phyloP scores from a whole-genome alignment of 2,113 vertebrate genomes.

The Rissa tridactyla region DNA sequence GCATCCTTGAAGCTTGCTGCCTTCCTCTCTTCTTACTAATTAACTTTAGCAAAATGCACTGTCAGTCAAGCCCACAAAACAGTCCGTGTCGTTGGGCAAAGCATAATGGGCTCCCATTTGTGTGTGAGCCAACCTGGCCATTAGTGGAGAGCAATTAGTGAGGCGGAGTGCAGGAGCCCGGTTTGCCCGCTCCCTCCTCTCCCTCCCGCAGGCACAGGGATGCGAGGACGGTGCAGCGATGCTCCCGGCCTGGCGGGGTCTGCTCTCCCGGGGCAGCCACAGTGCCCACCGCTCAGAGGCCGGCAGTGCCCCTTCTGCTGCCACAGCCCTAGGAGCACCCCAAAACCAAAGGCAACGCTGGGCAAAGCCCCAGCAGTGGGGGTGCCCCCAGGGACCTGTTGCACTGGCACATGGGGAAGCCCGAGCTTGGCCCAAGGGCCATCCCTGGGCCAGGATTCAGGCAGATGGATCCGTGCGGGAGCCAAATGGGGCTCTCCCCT shows the following conservation, averaged over 20 bases:
- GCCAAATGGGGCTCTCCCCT: not conserved
- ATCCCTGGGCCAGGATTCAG: not conserved
- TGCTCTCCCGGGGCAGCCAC: rapidly evolving
- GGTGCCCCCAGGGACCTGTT: not conserved
- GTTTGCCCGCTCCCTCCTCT: not conserved
- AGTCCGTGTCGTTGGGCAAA: not conserved
- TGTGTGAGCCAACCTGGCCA: conserved; percentile 41
- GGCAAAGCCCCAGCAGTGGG: rapidly evolving
- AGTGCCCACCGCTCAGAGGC: not conserved
- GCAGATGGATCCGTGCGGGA: rapidly evolving
- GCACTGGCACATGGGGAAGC: rapidly evolving
- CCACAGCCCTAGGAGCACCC: not conserved
- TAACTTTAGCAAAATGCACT: conserved; percentile 37
- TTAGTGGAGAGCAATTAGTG: conserved; percentile 50
- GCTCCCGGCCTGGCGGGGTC: not conserved
- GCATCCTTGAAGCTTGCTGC: conserved; percentile 48
- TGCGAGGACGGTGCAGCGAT: rapidly evolving
- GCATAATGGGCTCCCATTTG: conserved; percentile 57
- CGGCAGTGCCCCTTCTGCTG: rapidly evolving
- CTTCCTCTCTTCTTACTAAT: conserved; percentile 47
- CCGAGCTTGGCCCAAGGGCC: rapidly evolving
- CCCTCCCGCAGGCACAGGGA: not conserved
- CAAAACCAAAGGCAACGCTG: rapidly evolving
- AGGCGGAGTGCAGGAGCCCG: not conserved
- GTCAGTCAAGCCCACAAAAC: conserved; percentile 39